Evolutionary conservation across 2,888 invertebrate genomes (phyloP).

Genomic region (Pherbina coryleti): DNA sequence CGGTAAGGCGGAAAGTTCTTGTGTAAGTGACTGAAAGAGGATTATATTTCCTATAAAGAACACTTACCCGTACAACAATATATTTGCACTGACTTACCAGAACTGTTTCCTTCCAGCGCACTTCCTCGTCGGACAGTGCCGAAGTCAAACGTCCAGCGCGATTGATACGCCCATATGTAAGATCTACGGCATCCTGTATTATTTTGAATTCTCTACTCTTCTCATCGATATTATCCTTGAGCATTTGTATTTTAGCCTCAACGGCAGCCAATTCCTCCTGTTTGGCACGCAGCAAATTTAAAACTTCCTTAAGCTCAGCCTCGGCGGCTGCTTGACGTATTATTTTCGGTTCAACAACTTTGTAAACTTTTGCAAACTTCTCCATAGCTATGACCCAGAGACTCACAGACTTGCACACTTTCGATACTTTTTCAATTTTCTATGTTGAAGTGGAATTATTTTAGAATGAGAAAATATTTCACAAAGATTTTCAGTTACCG

Average conservation of each 20-base stretch:
- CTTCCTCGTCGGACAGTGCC: slow-evolving; percentile 88
- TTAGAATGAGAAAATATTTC: not conserved
- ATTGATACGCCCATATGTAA: slow-evolving; percentile 82
- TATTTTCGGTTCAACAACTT: slow-evolving; percentile 90
- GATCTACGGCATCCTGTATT: slow-evolving; percentile 79
- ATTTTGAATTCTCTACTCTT: slow-evolving; percentile 83
- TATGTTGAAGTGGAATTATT: slow-evolving; percentile 49
- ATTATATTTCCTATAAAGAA: not conserved
- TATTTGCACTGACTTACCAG: slow-evolving; percentile 55
- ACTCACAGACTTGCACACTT: slow-evolving; percentile 91
- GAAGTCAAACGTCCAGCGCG: slow-evolving; percentile 88
- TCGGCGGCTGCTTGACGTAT: slow-evolving; percentile 83
- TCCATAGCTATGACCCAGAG: slow-evolving; percentile 94
- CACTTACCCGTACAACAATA: too few relatives aligned
- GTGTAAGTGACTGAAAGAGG: slow-evolving; percentile 73
- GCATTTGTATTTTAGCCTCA: slow-evolving; percentile 75
- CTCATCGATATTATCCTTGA: slow-evolving; percentile 75
- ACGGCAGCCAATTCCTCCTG: slow-evolving; percentile 86
- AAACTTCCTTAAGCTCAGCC: slow-evolving; percentile 80
- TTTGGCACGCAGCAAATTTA: slow-evolving; percentile 82
- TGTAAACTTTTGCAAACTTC: slow-evolving; percentile 87
- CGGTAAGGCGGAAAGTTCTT: slow-evolving; percentile 78
- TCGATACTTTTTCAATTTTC: slow-evolving; percentile 85
- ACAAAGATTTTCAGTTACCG: slow-evolving; percentile 67
- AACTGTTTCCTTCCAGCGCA: slow-evolving; percentile 85